These are phyloP conservation scores for Nyctibius bracteatus DNA, from an alignment of 2,113 vertebrate species.

Conservation along the genomic window DNA sequence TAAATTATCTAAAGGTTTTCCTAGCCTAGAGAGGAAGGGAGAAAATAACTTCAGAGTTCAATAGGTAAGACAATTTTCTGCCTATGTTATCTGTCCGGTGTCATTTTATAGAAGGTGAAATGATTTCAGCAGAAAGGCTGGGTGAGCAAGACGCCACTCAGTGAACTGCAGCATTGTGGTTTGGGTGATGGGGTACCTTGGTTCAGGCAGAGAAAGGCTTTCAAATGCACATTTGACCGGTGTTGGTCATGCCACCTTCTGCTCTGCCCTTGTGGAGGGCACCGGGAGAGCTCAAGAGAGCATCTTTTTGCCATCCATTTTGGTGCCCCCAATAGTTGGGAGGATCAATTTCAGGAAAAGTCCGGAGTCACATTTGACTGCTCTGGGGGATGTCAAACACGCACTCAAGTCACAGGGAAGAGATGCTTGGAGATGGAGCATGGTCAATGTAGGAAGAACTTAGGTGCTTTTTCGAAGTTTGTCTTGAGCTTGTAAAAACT, in stretches of 20 bases:
- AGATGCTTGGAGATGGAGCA: neutral
- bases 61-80: neutral
- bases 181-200: neutral
- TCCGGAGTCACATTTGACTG: neutral
- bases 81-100: neutral
- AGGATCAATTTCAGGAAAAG: neutral
- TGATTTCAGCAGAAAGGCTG: neutral
- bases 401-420: neutral
- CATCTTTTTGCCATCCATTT: neutral
- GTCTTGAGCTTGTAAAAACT: neutral
- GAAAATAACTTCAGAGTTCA: neutral
- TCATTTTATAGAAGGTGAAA: neutral
- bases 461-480: neutral
- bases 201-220: neutral
- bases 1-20: neutral
- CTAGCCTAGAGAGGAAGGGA: neutral
- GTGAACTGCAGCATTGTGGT: neutral
- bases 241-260: neutral
- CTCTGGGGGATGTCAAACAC: neutral
- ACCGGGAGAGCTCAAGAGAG: neutral
- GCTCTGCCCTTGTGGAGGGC: neutral
- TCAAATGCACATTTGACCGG: neutral
- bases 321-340: neutral
- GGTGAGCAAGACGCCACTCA: neutral
- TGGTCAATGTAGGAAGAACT: neutral